Evolutionary conservation across 2,797 vertebrate genomes (phyloP).

Genomic region (Tangara arthus): DNA sequence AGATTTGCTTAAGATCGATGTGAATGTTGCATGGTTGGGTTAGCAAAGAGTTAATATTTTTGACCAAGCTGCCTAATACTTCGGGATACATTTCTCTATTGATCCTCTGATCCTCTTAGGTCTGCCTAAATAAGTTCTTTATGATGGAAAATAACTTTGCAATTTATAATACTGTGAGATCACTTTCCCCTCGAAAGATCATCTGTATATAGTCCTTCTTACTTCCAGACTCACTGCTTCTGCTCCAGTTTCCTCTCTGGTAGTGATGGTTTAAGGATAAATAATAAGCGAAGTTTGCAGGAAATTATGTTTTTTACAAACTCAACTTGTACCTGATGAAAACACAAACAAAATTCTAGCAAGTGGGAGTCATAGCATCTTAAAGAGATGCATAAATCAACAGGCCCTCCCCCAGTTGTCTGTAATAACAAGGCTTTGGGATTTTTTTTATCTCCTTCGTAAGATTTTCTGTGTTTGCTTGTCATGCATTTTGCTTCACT

Average conservation of each 20-base stretch:
- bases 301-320: neutral
- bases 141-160: neutral
- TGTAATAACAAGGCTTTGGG: neutral
- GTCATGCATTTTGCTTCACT: neutral
- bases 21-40: neutral
- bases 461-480: neutral
- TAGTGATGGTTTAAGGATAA: neutral
- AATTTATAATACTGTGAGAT: neutral
- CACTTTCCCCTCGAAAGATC: neutral
- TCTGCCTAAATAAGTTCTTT: conserved; percentile 21
- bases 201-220: neutral
- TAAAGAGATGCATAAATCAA: neutral
- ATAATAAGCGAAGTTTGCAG: neutral
- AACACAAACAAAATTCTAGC: neutral
- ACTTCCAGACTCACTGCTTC: neutral
- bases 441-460: neutral
- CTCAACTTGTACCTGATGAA: neutral
- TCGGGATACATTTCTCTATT: neutral
- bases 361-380: neutral
- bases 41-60: neutral
- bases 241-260: neutral
- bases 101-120: neutral
- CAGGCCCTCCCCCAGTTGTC: neutral
- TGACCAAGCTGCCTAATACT: neutral
- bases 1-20: neutral